phyloP scores from a whole-genome alignment of 2,888 invertebrate species.

The Drosophila anceps region DNA sequence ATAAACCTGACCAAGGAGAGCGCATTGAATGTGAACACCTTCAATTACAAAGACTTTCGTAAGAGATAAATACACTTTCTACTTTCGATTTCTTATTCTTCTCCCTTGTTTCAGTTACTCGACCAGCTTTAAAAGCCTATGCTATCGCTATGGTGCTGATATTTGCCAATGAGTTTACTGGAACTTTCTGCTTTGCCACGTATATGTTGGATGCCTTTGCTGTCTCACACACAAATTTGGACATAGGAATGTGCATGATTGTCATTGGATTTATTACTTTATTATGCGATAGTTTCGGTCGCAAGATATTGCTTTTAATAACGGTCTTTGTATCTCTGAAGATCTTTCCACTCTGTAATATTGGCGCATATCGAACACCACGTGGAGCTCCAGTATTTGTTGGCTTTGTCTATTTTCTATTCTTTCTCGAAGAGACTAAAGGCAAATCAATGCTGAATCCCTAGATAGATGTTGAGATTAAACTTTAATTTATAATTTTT shows the following conservation, averaged over 20 bases:
- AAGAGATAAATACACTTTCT: conserved; percentile 27
- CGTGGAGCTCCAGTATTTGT: conserved; percentile 72
- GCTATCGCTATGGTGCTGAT: conserved; percentile 57
- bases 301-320: conserved; percentile 69
- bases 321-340: conserved; percentile 67
- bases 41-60: conserved; percentile 72
- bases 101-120: conserved; percentile 52
- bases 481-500: neutral
- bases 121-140: conserved; percentile 64
- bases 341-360: conserved; percentile 69
- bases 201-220: conserved; percentile 77
- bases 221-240: conserved; percentile 63
- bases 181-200: conserved; percentile 70
- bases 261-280: conserved; percentile 70
- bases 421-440: conserved; percentile 78
- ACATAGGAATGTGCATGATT: conserved; percentile 76
- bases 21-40: conserved; percentile 23
- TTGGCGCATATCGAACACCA: conserved; percentile 65
- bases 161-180: conserved; percentile 65
- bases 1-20: conserved; percentile 46
- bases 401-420: conserved; percentile 66
- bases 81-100: neutral
- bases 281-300: conserved; percentile 74
- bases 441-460: conserved; percentile 70
- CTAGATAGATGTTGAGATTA: neutral